Conservation (phyloP, 1,140 invertebrate species). For the Heliconius nattereri region DNA sequence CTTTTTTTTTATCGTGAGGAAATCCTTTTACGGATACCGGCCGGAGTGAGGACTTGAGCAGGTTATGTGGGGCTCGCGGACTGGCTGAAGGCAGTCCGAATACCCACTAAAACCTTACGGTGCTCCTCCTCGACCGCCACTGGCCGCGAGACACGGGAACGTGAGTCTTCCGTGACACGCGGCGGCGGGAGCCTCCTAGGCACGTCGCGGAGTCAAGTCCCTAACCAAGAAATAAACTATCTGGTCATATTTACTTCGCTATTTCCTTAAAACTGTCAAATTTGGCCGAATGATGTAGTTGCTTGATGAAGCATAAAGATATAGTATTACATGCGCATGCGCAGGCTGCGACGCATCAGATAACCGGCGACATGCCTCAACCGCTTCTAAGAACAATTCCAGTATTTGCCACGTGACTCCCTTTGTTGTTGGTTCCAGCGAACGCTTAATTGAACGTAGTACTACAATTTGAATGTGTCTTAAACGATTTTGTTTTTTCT, state of each 20-base stretch:
- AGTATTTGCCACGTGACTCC: slow-evolving; percentile 26
- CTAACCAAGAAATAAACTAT: background rate
- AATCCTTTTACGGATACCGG: too few relatives aligned
- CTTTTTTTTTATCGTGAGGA: too few relatives aligned
- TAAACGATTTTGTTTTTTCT: background rate
- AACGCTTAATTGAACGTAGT: background rate
- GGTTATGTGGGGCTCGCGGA: too few relatives aligned
- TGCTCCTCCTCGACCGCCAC: too few relatives aligned
- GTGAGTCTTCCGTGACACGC: too few relatives aligned
- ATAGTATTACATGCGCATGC: slow-evolving; percentile 27
- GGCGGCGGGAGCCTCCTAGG: too few relatives aligned
- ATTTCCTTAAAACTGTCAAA: background rate
- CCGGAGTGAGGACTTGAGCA: too few relatives aligned
- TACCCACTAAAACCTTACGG: too few relatives aligned
- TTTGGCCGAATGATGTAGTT: background rate
- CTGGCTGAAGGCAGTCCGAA: too few relatives aligned
- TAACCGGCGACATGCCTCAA: slow-evolving; percentile 49
- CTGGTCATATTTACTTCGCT: background rate
- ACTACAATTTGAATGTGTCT: slow-evolving; percentile 2
- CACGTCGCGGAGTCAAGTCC: too few relatives aligned
- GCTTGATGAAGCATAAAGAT: slow-evolving; percentile 30
- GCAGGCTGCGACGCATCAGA: slow-evolving; percentile 52
- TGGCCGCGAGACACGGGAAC: too few relatives aligned
- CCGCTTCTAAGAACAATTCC: slow-evolving; percentile 50
- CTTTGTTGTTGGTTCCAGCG: slow-evolving; percentile 7